Percentiles rank a stretch among this genome's conserved stretches.
These are phyloP conservation scores for Eurystomus glaucurus DNA, from an alignment of 2,797 vertebrate species.

Conservation along the genomic window DNA sequence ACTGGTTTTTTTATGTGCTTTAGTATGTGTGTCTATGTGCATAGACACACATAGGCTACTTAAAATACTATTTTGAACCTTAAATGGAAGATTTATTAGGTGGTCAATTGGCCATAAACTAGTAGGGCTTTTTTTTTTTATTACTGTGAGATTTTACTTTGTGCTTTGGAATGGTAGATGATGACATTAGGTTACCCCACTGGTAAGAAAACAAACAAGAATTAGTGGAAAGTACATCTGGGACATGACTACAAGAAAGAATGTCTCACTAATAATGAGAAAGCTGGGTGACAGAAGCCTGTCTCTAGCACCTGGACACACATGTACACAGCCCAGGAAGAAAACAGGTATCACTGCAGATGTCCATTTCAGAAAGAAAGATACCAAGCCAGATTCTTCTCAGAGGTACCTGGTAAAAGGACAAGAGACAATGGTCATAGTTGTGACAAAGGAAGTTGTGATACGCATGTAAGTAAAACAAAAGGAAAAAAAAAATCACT, in stretches of 20 bases:
- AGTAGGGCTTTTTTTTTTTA: rapidly evolving
- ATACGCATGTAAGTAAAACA: not conserved
- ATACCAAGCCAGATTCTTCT: not conserved
- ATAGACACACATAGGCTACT: not conserved
- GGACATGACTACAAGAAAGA: not conserved
- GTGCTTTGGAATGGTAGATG: not conserved
- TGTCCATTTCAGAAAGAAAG: not conserved
- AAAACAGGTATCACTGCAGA: not conserved
- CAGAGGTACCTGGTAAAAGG: not conserved
- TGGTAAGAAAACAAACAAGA: not conserved
- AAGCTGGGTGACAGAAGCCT: not conserved
- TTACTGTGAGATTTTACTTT: not conserved
- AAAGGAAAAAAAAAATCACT: not conserved
- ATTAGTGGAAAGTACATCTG: not conserved
- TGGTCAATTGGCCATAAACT: not conserved
- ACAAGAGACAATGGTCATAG: not conserved
- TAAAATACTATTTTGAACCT: not conserved
- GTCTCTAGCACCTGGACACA: not conserved
- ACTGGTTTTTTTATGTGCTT: not conserved
- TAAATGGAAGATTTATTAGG: not conserved
- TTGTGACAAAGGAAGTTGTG: not conserved
- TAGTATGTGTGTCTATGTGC: too few species aligned
- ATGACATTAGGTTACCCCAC: not conserved
- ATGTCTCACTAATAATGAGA: not conserved
- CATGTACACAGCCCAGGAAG: not conserved